Conservation (phyloP, 2,797 vertebrate species). For the Notoglanidium macrostoma region DNA sequence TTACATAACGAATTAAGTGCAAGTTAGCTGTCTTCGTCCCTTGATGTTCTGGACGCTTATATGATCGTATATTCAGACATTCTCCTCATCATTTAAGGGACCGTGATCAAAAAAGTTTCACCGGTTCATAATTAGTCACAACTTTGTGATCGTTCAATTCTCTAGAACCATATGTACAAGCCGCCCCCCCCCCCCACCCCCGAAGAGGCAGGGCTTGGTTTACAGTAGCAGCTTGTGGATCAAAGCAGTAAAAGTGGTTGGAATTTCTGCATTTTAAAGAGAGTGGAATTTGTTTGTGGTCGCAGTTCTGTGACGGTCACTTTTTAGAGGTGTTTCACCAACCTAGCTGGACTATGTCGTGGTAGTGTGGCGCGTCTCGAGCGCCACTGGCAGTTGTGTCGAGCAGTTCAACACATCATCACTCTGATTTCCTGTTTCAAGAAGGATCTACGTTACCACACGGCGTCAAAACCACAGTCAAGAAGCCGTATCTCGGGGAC, state of each 20-base stretch:
- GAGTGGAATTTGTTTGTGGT: neutral
- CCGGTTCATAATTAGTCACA: neutral
- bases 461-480: neutral
- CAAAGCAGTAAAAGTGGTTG: neutral
- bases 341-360: neutral
- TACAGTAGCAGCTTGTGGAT: neutral
- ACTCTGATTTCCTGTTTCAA: neutral
- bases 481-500: neutral
- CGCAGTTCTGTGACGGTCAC: neutral
- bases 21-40: neutral
- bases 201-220: neutral
- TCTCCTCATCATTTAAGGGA: neutral
- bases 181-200: neutral
- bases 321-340: neutral
- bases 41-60: neutral
- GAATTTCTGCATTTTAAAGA: neutral
- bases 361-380: neutral
- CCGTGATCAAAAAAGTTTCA: neutral
- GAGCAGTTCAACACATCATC: neutral
- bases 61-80: neutral
- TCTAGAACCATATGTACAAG: too few species aligned
- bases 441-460: neutral
- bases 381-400: neutral
- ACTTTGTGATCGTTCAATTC: neutral
- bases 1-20: neutral